A percentile compares a stretch with the other conserved stretches of the same genome.
Conservation (phyloP, 1,140 invertebrate species). For the Coboldia fuscipes region DNA sequence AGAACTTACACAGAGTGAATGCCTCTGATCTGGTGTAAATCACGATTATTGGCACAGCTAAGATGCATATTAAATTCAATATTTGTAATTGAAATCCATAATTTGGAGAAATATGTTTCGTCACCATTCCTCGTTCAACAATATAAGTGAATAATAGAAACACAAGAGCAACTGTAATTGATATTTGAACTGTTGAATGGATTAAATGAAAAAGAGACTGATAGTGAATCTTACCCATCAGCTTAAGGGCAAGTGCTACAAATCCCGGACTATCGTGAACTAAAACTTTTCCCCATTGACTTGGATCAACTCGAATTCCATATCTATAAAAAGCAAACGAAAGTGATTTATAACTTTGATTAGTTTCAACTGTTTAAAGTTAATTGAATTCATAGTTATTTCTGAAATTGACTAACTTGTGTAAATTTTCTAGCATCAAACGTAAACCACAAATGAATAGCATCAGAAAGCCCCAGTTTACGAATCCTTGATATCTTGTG, state of each 20-base stretch:
- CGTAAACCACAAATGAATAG: slow-evolving; percentile 80
- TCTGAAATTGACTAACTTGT: slow-evolving; percentile 54
- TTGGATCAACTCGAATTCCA: slow-evolving; percentile 86
- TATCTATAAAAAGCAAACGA: slow-evolving; percentile 37
- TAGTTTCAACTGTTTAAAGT: too few species aligned
- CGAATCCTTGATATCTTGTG: slow-evolving; percentile 80
- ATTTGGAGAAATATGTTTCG: slow-evolving; percentile 33
- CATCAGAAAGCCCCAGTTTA: slow-evolving; percentile 89
- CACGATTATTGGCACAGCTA: slow-evolving; percentile 55
- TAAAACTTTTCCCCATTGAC: slow-evolving; percentile 67
- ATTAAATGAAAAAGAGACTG: slow-evolving; percentile 63
- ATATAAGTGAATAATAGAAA: slow-evolving; percentile 55
- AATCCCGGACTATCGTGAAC: too few species aligned
- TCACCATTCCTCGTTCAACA: slow-evolving; percentile 64
- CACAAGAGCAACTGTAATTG: slow-evolving; percentile 44
- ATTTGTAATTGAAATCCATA: slow-evolving; percentile 53
- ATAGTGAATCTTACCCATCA: slow-evolving; percentile 50
- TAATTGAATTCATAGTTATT: too few species aligned
- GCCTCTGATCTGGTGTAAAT: slow-evolving; percentile 49
- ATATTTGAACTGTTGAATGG: slow-evolving; percentile 13
- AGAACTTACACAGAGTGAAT: slow-evolving; percentile 53
- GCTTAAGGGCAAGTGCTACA: slow-evolving; percentile 55
- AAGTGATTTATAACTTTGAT: slow-evolving; percentile 3
- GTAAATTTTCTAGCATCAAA: slow-evolving; percentile 87
- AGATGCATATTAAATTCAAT: slow-evolving; percentile 50